Conservation (phyloP, 2,113 vertebrate genomes). For the Heterochromis multidens region DNA sequence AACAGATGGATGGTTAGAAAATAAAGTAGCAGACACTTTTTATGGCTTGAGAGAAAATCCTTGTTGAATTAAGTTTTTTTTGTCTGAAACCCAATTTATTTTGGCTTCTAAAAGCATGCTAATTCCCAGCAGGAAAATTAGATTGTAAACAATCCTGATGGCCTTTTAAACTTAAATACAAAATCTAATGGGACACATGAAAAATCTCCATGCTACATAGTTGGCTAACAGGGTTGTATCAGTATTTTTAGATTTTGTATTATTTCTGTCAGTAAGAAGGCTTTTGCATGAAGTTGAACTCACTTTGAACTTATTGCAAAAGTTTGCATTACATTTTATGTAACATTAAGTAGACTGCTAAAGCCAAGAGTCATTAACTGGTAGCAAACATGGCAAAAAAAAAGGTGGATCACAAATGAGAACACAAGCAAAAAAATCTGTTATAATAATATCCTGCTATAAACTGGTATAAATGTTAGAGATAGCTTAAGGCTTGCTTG, state of each 20-base stretch:
- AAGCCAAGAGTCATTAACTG: neutral
- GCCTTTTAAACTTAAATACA: neutral
- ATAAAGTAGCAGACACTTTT: neutral
- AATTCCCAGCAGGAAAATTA: neutral
- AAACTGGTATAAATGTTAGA: neutral
- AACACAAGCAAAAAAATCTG: rapidly evolving
- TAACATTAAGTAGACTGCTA: neutral
- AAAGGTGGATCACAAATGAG: neutral
- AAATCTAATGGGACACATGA: neutral
- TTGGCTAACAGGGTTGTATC: neutral
- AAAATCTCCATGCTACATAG: neutral
- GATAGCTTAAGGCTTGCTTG: neutral
- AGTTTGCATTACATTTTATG: neutral
- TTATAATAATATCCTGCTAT: neutral
- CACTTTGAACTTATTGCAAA: neutral
- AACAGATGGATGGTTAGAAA: neutral
- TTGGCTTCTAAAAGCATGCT: neutral
- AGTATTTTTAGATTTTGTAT: neutral
- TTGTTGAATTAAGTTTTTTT: neutral
- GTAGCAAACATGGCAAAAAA: neutral
- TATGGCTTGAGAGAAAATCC: neutral
- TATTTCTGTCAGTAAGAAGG: neutral
- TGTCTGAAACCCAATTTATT: neutral
- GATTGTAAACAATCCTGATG: neutral
- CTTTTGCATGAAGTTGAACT: neutral